These are phyloP conservation scores for Diadromus collaris DNA, from an alignment of 2,888 invertebrate species.

Conservation along the genomic window DNA sequence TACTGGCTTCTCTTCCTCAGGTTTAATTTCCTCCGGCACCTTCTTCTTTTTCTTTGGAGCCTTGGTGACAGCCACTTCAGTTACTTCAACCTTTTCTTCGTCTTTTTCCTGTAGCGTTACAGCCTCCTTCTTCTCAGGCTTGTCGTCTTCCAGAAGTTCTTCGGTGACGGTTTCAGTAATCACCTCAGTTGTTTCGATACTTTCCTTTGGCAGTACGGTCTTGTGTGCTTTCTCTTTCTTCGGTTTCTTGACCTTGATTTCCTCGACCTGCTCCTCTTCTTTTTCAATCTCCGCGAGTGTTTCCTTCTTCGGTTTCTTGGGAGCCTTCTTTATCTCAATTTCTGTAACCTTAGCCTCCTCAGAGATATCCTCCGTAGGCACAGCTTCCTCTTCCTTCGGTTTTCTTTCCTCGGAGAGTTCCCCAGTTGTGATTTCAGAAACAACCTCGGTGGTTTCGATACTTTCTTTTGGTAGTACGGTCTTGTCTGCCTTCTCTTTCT, in stretches of 20 bases:
- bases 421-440: constrained; percentile 67
- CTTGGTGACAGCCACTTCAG: constrained; percentile 72
- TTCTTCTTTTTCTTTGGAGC: constrained; percentile 65
- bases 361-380: constrained; percentile 60
- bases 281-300: constrained; percentile 36
- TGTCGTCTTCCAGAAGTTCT: constrained; percentile 56
- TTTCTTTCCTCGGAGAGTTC: constrained; percentile 56
- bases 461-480: constrained; percentile 63
- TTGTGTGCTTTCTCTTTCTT: constrained; percentile 65
- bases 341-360: constrained; percentile 58
- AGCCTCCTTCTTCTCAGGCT: constrained; percentile 57
- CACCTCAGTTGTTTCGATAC: constrained; percentile 67
- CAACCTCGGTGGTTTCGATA: constrained; percentile 67
- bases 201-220: constrained; percentile 62
- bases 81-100: constrained; percentile 69
- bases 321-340: constrained; percentile 64
- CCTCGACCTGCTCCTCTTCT: constrained; percentile 54
- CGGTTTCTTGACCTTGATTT: constrained; percentile 66
- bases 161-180: constrained; percentile 67
- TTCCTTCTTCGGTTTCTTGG: constrained; percentile 53
- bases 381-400: constrained; percentile 61
- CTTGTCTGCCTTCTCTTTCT: constrained; percentile 64
- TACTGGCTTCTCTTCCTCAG: constrained; percentile 73
- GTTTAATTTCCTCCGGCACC: constrained; percentile 71
- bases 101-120: constrained; percentile 66